phyloP scores from a whole-genome alignment of 2,888 invertebrate species.

The Cotesia congregata region DNA sequence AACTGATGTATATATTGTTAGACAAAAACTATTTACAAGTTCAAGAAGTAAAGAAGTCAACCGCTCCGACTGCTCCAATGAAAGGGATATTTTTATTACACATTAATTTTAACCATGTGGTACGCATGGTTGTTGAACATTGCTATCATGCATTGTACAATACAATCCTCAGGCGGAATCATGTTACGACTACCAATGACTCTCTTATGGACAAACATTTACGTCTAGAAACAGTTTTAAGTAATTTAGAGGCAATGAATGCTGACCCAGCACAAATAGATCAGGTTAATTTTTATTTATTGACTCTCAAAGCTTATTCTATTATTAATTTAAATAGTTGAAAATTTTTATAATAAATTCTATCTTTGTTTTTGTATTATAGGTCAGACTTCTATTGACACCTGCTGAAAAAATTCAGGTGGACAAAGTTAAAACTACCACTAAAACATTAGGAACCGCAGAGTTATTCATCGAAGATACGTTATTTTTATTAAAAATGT shows the following conservation, averaged over 20 bases:
- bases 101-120: constrained; percentile 79
- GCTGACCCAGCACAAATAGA: constrained; percentile 84
- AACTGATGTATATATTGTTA: constrained; percentile 86
- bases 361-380: constrained; percentile 54
- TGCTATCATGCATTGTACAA: constrained; percentile 82
- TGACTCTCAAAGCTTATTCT: background rate
- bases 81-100: constrained; percentile 86
- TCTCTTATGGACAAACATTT: constrained; percentile 90
- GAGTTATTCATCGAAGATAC: constrained; percentile 87
- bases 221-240: constrained; percentile 85
- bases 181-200: constrained; percentile 79
- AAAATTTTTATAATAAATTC: background rate
- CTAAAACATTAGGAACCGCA: constrained; percentile 83
- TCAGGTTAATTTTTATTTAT: constrained; percentile 74
- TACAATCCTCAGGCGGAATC: constrained; percentile 77
- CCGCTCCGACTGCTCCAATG: constrained; percentile 82
- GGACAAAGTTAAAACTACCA: constrained; percentile 80
- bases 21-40: constrained; percentile 83
- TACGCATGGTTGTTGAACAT: constrained; percentile 78
- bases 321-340: background rate
- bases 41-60: constrained; percentile 81
- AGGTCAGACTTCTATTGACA: constrained; percentile 89
- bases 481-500: constrained; percentile 86
- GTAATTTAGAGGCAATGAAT: constrained; percentile 83
- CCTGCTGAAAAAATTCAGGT: constrained; percentile 86